A percentile compares a stretch with the other conserved stretches of the same genome.
Conservation (phyloP, 2,113 vertebrate genomes). For the Epinephelus moara region DNA sequence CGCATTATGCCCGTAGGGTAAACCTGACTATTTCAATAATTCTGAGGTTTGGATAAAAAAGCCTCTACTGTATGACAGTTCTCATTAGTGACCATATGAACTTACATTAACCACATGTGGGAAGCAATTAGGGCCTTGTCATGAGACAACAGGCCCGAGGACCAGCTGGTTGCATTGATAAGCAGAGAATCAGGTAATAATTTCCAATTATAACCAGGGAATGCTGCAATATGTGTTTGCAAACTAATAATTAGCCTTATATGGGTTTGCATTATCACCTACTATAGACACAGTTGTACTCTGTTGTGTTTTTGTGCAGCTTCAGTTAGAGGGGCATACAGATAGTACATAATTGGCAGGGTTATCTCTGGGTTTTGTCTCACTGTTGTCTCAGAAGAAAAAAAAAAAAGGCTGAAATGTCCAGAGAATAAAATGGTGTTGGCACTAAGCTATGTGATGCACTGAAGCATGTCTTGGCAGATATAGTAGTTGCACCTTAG, state of each 20-base stretch:
- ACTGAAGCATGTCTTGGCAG: slow-evolving; percentile 65
- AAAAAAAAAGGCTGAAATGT: slow-evolving; percentile 23
- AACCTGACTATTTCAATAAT: slow-evolving; percentile 56
- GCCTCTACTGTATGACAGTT: slow-evolving; percentile 87
- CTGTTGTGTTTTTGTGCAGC: slow-evolving; percentile 25
- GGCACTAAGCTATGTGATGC: slow-evolving; percentile 53
- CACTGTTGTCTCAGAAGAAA: slow-evolving; percentile 18
- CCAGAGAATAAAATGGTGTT: slow-evolving; percentile 59
- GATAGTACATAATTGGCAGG: slow-evolving; percentile 40
- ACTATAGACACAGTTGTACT: background rate
- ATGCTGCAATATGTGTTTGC: slow-evolving; percentile 84
- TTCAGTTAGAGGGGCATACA: slow-evolving; percentile 12
- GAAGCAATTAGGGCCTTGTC: slow-evolving; percentile 90
- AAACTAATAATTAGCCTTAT: slow-evolving; percentile 84
- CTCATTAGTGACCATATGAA: slow-evolving; percentile 96
- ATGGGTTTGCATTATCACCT: background rate
- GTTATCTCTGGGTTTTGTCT: slow-evolving; percentile 54
- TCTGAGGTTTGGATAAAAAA: slow-evolving; percentile 52
- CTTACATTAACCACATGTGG: slow-evolving; percentile 89
- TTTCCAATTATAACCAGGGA: slow-evolving; percentile 77
- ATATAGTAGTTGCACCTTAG: slow-evolving; percentile 74
- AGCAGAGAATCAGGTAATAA: slow-evolving; percentile 88
- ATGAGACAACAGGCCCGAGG: slow-evolving; percentile 84
- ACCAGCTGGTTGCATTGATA: slow-evolving; percentile 92
- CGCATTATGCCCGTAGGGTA: slow-evolving; percentile 42